Percentiles rank a stretch among this genome's conserved stretches.
Conservation (phyloP, 2,113 vertebrate species). For the Ivindomyrus marchei region DNA sequence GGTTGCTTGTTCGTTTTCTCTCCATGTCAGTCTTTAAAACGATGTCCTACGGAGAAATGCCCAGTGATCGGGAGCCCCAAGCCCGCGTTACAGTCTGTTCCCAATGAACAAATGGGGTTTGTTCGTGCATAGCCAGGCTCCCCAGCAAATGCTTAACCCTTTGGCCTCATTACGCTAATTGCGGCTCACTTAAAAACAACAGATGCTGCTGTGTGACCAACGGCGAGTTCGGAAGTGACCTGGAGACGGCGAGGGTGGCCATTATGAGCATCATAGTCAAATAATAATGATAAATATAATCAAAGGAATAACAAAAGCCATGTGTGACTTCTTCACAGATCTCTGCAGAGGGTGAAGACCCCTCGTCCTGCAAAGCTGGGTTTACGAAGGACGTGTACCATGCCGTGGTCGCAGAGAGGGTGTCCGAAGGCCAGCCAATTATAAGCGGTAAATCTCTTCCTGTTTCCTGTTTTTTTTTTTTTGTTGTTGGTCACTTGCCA, state of each 20-base stretch:
- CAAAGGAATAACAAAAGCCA: constrained; percentile 8
- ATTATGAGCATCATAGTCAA: constrained; percentile 40
- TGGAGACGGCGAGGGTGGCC: constrained; percentile 23
- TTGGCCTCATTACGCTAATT: constrained; percentile 65
- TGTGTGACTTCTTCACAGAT: constrained; percentile 65
- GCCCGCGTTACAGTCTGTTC: constrained; percentile 62
- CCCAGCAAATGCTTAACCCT: constrained; percentile 72
- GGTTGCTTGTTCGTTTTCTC: not conserved
- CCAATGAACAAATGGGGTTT: constrained; percentile 68
- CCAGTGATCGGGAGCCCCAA: constrained; percentile 54
- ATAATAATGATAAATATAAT: constrained; percentile 12
- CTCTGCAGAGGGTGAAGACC: constrained; percentile 64
- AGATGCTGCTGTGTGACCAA: constrained; percentile 49
- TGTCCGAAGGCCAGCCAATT: constrained; percentile 74
- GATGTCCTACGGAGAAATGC: constrained; percentile 37
- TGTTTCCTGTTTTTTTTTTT: not conserved
- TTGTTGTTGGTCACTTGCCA: not conserved
- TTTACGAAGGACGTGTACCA: constrained; percentile 79
- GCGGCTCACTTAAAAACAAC: constrained; percentile 62
- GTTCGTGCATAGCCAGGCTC: constrained; percentile 41
- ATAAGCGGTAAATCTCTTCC: constrained; percentile 66
- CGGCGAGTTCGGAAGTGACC: constrained; percentile 35
- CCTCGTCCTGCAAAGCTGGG: constrained; percentile 70
- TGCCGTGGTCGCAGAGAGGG: constrained; percentile 61
- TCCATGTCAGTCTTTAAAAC: not conserved